Evolutionary conservation across 2,888 invertebrate genomes (phyloP).

Genomic region (Acronicta aceris): DNA sequence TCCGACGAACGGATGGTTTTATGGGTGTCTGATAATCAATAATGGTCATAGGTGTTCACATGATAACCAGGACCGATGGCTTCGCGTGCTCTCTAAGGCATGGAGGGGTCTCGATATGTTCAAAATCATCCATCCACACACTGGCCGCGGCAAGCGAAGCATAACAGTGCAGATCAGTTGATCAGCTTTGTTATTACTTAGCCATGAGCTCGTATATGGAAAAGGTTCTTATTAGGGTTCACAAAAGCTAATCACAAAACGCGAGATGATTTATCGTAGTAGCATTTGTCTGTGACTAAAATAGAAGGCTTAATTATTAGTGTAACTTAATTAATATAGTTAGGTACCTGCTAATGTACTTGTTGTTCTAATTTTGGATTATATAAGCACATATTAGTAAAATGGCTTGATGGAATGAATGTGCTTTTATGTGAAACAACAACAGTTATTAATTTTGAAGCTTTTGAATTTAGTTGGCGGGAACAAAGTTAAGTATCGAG

Average conservation of each 20-base stretch:
- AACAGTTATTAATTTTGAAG: slow-evolving; percentile 47
- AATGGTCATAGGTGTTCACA: too few species aligned
- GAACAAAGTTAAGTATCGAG: slow-evolving; percentile 33
- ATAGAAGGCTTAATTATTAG: slow-evolving; percentile 34
- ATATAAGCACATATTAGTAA: slow-evolving; percentile 28
- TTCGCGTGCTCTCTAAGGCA: too few species aligned
- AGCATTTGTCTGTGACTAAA: slow-evolving; percentile 52
- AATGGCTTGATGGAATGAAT: slow-evolving; percentile 39
- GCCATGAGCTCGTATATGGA: too few species aligned
- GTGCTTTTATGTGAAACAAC: slow-evolving; percentile 45
- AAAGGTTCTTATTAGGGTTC: slow-evolving; percentile 27
- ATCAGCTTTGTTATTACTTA: too few species aligned
- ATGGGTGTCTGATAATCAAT: too few species aligned
- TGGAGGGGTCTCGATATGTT: too few species aligned
- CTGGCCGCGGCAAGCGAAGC: too few species aligned
- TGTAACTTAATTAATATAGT: slow-evolving; percentile 51
- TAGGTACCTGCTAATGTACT: slow-evolving; percentile 32
- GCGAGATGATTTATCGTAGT: slow-evolving; percentile 49
- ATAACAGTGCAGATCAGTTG: too few species aligned
- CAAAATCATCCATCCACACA: too few species aligned
- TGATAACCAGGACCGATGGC: too few species aligned
- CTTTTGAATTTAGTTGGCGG: slow-evolving; percentile 28
- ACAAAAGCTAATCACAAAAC: slow-evolving; percentile 43
- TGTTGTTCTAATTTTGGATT: slow-evolving; percentile 32
- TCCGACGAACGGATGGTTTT: too few species aligned